phyloP scores from a whole-genome alignment of 2,797 vertebrate species.

The Perdix hodgsoniae region DNA sequence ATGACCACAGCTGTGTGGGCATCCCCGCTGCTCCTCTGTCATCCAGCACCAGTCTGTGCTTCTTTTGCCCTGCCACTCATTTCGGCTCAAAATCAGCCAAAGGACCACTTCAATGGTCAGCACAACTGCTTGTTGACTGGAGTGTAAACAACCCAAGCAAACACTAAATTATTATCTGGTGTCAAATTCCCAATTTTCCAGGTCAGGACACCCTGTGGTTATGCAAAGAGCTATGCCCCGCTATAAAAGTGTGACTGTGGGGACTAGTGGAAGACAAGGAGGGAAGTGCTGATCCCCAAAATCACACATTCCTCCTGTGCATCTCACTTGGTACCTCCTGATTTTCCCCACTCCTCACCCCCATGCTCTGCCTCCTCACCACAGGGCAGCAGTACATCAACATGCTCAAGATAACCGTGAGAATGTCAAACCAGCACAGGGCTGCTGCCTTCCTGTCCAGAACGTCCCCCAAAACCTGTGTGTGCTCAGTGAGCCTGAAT shows the following conservation, averaged over 20 bases:
- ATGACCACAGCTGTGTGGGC: background rate
- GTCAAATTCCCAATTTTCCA: slow-evolving; percentile 15
- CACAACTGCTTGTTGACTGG: background rate
- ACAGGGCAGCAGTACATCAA: fast-evolving
- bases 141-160: background rate
- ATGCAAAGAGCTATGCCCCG: background rate
- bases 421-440: background rate
- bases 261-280: background rate
- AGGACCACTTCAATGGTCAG: background rate
- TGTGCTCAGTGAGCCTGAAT: background rate
- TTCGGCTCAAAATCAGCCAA: background rate
- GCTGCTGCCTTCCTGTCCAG: background rate
- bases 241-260: background rate
- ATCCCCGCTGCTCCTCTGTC: background rate
- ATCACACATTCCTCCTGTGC: background rate
- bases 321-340: background rate
- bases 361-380: background rate
- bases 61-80: background rate
- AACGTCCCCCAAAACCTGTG: background rate
- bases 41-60: background rate
- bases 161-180: background rate
- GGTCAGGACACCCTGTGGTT: background rate
- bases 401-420: fast-evolving
- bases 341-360: background rate
- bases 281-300: background rate